Base-by-base conservation (phyloP, 2,888 invertebrate species). In the Apamea sordens region DNA sequence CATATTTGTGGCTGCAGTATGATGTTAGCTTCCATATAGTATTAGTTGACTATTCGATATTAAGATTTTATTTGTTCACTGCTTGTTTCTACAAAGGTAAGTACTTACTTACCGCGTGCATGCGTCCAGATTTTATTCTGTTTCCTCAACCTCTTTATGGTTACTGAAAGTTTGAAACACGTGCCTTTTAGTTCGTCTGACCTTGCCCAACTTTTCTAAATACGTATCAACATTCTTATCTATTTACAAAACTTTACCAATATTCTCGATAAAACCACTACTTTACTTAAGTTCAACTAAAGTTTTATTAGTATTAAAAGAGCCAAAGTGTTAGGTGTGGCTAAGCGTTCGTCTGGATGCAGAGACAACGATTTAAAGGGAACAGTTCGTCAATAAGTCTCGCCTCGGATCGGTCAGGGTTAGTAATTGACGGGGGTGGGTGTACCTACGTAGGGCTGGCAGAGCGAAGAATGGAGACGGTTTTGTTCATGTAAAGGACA, bases 341-440 rank as follows among this genome's bases (percentile, higher is more conserved):
- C 84, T 88, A 84, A 85, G 76, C 79, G 73, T 79, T 84, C 82
- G 87, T 89, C 86, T 90, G 80, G 89, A 90, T 89, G 92, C 93
- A 93, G 93, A 92, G 91, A 92, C 92, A 90, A 89, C 90, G 91
- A 91, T 92, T 94, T 93, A 93, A 93, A 93, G 92, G 92, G 93
- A 93, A 92, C 94, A 94, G 94, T 95, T 94, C 95, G 96, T 96
- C 96, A 96, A 96, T 96, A 96, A 96, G 96, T 96, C 95, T 95
- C 95, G 94, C 93, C 93, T 93, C 93, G 92, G 93, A 93, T 95
- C 95, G 96, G 96, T 95, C 96, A 96, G 96, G 95, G 96, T 92
- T 95, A 93, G 95, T 96, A 96, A 96, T 96, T 96, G 96, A 95
- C 94, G 94, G 94, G 95, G 96, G 96, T 92, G 94, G 94, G 90